Base-by-base conservation (phyloP, 2,113 vertebrate species). In the Daubentonia madagascariensis region DNA sequence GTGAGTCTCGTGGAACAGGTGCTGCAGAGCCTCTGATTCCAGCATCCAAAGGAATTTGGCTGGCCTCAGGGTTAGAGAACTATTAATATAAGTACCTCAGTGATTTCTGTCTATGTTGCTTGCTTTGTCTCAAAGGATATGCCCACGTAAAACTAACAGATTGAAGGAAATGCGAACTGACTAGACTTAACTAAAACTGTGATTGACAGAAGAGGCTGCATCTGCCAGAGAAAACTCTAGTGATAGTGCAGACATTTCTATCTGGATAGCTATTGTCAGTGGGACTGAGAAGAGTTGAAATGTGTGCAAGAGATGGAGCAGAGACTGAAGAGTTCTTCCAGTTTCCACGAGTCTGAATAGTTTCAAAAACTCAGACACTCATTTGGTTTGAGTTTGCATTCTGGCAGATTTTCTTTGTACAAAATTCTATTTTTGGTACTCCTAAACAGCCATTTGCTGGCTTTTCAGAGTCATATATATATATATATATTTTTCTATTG, bases 401-500 rank as follows among this genome's bases (percentile, higher is more conserved):
- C 94, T 95, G 86, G 54, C 37, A 79, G 67, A 52, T 93, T 85
- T 94, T 94, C 40, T 81, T 85, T 22, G 35, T 75, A 76, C 5
- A 89, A 4, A 37, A 17, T 96, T 97, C 57, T 91, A 57, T 83
- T 95, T 97, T 76, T 87, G 50, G 79, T 72, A 13, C 14, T 95
- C 16, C 65, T 78, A 28, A 52, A 32, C 6, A 59, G 52, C n/a
- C 54, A 35, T 52, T 23, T 81, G 81, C 59, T 83, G 43, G 68
- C 59, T 91, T 81, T 92, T 75, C 79, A 78, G 40, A 79, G 54
- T 43, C 35, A 4, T 22, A 32, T 11, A 2, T 7, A 28, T 68
- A 14, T 7, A 8, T 32, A 4, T 37, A 18, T 79, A 5, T 22
- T 18, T 84, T 61, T 88, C 50, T 67, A 0, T 50, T 35, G 17